These are phyloP conservation scores for Patella vulgata DNA, from an alignment of 1,140 invertebrate species.

Conservation along the genomic window DNA sequence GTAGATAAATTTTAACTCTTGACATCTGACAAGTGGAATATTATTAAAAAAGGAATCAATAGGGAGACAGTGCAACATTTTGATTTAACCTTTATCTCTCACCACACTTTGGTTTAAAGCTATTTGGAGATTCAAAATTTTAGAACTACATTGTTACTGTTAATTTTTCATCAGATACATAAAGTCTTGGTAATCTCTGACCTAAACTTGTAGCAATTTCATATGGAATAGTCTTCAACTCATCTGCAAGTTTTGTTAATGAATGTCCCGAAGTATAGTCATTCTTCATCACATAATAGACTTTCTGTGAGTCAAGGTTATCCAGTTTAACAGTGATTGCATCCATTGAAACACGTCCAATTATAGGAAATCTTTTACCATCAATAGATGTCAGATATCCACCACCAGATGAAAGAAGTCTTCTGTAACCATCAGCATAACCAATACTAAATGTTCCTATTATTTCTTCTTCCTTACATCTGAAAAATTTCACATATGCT, in stretches of 20 bases:
- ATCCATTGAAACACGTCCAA: constrained; percentile 49
- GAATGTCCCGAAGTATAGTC: constrained; percentile 36
- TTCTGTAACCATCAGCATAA: constrained; percentile 47
- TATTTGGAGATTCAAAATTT: no score
- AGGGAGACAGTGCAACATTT: no score
- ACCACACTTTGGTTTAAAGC: no score
- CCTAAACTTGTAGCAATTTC: constrained; percentile 39
- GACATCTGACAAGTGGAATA: no score
- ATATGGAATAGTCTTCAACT: constrained; percentile 39
- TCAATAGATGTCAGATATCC: constrained; percentile 27
- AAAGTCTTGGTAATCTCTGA: constrained; percentile 35
- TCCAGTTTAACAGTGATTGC: constrained; percentile 41
- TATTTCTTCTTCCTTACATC: constrained; percentile 29
- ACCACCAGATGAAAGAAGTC: constrained; percentile 29
- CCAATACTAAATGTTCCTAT: constrained; percentile 46
- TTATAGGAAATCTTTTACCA: constrained; percentile 37
- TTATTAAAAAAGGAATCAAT: no score
- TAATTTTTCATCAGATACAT: constrained; percentile 12
- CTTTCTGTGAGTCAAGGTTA: neutral
- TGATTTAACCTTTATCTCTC: no score
- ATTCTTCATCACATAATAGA: constrained; percentile 34
- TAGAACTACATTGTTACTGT: no score
- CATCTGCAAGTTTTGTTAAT: constrained; percentile 22
- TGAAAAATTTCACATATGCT: no score
- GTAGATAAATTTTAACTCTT: no score